Base-by-base conservation (phyloP, 1,140 invertebrate genomes). In the Lutraria rhynchaena region DNA sequence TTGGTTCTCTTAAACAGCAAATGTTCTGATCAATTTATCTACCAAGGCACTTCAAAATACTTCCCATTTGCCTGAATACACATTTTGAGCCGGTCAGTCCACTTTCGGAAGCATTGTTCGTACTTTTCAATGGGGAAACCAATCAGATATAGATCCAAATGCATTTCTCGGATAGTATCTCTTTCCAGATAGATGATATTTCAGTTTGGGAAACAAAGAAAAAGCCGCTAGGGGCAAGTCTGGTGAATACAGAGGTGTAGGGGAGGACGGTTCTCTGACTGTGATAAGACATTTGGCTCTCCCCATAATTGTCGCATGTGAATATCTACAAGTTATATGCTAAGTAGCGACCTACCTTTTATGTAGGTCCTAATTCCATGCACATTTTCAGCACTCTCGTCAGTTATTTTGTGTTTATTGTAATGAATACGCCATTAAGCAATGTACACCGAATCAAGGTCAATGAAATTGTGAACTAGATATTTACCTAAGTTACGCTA, bases 181-280 rank as follows among this genome's bases (percentile, higher is more conserved):
- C 53, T 58, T 75, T 75, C 71, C 55, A 27, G 53, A 75, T 27
- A 75, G 55, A 13, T 55, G 46, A 19, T 57, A 60, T 31, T 75
- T 75, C 33, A 58, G 55, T 75, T 60, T 75, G 17, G 55, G 37
- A 75, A 74, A 58, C 3, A 58, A 33, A 41, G 29, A 74, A 58
- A 11, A 74, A n/a, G 71, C 61, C 71, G 31, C 33, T 44, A 29
- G 55, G 55, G 15, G 31, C 31, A 17, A 41, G 1, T 24, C 61
- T 57, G 58, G 53, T 35, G 11, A 57, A 60, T 24, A 41, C 41
- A 19, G 55, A 57, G 4, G 71, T 22, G 27, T 75, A 11, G 17
- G 19, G 22, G 29, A 60, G 74, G 74, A 24, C 63, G 49, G n/a
- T 69, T 60, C 27, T 37, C 44, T 44, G 5, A 7, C 22, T 60